Base-by-base conservation (phyloP, 2,797 vertebrate species). In the Chlorospingus semifuscus region DNA sequence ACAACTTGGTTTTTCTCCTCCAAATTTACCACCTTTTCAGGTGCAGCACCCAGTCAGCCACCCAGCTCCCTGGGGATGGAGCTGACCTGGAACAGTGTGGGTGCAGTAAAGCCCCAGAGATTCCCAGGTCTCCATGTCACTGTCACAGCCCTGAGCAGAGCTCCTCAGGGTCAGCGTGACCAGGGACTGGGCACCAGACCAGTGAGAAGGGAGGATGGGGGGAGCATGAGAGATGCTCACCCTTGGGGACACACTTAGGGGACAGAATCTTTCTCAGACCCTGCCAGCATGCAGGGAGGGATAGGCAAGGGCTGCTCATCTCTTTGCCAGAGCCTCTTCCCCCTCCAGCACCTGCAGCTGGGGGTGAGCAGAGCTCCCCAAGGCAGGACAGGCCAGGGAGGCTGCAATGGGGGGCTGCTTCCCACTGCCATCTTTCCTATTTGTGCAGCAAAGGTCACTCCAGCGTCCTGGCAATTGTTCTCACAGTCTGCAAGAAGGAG, bases 31-130 rank as follows among this genome's bases (percentile, higher is more conserved):
- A 12, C 19, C 2, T 4, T 66, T 74, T 50, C 2, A 1, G 15
- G 47, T 59, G 10, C 30, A 0, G 9, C 17, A 26, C 22, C 17
- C 15, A 0, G 9, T 39, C 34, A 56, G 44, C 8, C 8, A 2
- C 30, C 11, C 44, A 14, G 44, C 15, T 71, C 29, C 15, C 36
- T 1, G 1, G 10, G 23, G 21, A 65, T 0, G 2, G 60, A 85
- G 80, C 32, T 1, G 5, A 9, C 32, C 19, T 0, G 1, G 39
- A 63, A 34, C 24, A 75, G 27, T 2, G 1, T 0, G 4, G 41
- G 49, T 34, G 17, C 66, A 50, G 46, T 1, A 10, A 4, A 50
- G 37, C 60, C 65, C 29, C 23, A 11, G 49, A 19, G 0, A 0
- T 21, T 32, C 0, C 0, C 3, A 5, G 64, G 16, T 46, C 49